Percentiles rank a stretch among this genome's conserved stretches.
Conservation (phyloP, 2,797 vertebrate genomes). For the Phoeniculus purpureus region DNA sequence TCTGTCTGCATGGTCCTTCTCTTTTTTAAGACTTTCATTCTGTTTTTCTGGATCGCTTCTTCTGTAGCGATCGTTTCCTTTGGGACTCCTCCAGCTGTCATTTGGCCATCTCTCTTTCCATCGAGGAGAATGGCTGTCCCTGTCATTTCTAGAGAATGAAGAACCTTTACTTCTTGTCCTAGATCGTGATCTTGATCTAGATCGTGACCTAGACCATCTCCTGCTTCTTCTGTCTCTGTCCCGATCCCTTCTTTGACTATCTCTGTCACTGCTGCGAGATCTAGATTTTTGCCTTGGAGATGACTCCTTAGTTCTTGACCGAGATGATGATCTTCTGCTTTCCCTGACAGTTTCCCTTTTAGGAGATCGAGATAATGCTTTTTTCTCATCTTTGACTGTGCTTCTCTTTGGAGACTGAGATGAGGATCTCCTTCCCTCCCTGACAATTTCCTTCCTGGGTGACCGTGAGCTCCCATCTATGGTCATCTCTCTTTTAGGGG, state of each 20-base stretch:
- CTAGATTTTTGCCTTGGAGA: constrained; percentile 81
- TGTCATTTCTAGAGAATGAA: constrained; percentile 79
- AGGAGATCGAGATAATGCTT: constrained; percentile 83
- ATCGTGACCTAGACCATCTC: constrained; percentile 83
- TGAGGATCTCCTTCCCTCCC: constrained; percentile 58
- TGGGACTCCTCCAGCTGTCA: constrained; percentile 85
- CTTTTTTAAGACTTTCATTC: constrained; percentile 76
- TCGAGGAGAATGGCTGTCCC: constrained; percentile 83
- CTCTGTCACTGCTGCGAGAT: constrained; percentile 84
- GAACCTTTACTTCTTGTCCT: constrained; percentile 80
- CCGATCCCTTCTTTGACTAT: constrained; percentile 79
- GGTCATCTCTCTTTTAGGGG: constrained; percentile 70
- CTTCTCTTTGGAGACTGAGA: constrained; percentile 87
- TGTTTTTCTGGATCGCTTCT: constrained; percentile 81
- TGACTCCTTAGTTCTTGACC: constrained; percentile 70
- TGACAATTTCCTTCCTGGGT: constrained; percentile 59
- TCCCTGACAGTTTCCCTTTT: constrained; percentile 81
- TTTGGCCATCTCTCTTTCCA: constrained; percentile 84
- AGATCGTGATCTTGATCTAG: constrained; percentile 83
- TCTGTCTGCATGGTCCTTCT: constrained; percentile 78
- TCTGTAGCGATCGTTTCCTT: constrained; percentile 81
- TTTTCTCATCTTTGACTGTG: constrained; percentile 74
- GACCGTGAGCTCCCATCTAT: constrained; percentile 70
- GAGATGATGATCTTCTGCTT: constrained; percentile 71
- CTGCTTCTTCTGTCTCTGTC: constrained; percentile 80